Base-by-base conservation (phyloP, 2,888 invertebrate genomes). In the Odontocolon sp. region DNA sequence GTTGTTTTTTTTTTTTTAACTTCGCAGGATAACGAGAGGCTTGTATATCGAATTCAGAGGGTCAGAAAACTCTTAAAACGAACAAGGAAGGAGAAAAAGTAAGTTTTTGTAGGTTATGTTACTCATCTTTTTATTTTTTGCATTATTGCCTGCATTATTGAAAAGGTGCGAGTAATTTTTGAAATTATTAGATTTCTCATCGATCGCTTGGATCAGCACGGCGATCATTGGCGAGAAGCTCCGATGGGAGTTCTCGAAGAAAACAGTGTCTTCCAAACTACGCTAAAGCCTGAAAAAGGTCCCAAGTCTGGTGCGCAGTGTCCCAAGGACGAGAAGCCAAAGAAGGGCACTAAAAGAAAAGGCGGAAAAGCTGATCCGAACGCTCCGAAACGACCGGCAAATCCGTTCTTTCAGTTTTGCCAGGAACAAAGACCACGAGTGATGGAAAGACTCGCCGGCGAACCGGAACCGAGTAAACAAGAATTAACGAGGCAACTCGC, bases 331-430 rank as follows among this genome's bases (percentile, higher is more conserved):
- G 87, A 89, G 54, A 90, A 88, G 64, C 87, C 88, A 3, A 90
- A 89, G 81, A 95, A 94, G 91, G 92, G 91, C 9, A 85, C 90
- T 42, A 93, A 93, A 89, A 91, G 92, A 82, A 94, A 93, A 80
- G 94, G 93, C 89, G 82, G 90, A 3, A 93, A 93, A 82, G 91
- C 91, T 83, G 95, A 95, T 90, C 95, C 95, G 0, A 95, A 95
- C 90, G 95, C 95, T 54, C 95, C 95, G 0, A 95, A 95, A 87
- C 92, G 95, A 81, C 95, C 95, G 0, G 95, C 95, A 64, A 95
- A 95, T 92, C 95, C 95, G 54, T 95, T 95, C 90, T 95, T 95
- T 85, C 95, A 95, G 90, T 95, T 95, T 89, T 95, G 95, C 82
- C 95, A 95, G 91, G 95, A 95, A 84, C 95, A 95, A 85, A 91